Base-by-base conservation (phyloP, 2,113 vertebrate genomes). In the Catharus minimus region DNA sequence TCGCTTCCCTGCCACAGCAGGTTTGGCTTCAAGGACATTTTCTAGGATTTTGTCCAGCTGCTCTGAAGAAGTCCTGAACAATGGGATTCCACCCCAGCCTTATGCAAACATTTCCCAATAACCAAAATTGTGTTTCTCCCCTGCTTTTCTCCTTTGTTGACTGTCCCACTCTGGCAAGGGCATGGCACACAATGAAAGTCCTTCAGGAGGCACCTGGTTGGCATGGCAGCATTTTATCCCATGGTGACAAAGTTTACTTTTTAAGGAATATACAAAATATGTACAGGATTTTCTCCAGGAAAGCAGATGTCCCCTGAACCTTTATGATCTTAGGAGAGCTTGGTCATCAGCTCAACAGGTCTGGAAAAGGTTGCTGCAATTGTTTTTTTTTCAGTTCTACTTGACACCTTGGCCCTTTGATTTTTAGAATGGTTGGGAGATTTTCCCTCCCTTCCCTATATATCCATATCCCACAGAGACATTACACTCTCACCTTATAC, bases 1-100 rank as follows among this genome's bases (percentile, higher is more conserved):
- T 79, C 10, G 0, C 74, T 44, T 41, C 75, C 47, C 72, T 87
- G 95, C 71, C 89, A 92, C 72, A 0, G 1, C 92, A 95, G 92
- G 92, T 94, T 91, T 89, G 89, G 91, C 84, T 91, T 90, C 36
- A 80, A 89, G 82, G 95, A 86, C 43, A 0, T 91, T 92, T 95
- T 88, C 88, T 60, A 94, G 88, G 91, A 92, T 85, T 85, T 58
- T 58, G 47, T 82, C 93, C 95, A 96, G 64, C 13, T 13, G 39
- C 58, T 91, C 64, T 27, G 20, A 85, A 61, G 53, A 87, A 80
- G 49, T 19, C 61, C 52, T n/a, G 16, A 76, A 85, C 58, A 82
- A 58, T 44, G 52, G 81, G 79, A 80, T 89, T 64, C 87, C 67
- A 66, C 75, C 75, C 36, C 20, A 44, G 5, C 41, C 83, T 33